Conservation (phyloP, 1,140 invertebrate genomes). For the Sminthurides bifidus region DNA sequence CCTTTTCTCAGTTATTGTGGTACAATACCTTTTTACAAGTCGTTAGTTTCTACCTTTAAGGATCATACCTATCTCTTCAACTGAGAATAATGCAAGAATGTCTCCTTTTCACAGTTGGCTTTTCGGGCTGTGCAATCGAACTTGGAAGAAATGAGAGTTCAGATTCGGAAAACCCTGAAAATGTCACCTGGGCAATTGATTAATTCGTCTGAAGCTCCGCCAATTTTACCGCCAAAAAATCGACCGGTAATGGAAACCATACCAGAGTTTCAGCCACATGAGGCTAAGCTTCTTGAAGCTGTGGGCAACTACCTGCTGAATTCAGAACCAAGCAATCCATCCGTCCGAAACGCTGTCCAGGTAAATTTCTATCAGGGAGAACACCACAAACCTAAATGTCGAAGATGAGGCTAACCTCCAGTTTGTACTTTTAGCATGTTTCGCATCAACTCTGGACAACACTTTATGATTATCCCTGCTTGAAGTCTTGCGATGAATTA, state of each 20-base stretch:
- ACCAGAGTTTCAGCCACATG: background rate
- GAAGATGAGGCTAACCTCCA: too few species aligned
- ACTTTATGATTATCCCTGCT: constrained; percentile 60
- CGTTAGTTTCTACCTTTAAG: background rate
- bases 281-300: constrained; percentile 38
- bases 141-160: constrained; percentile 41
- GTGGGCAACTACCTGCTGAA: constrained; percentile 42
- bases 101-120: constrained; percentile 41
- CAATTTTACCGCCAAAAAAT: background rate
- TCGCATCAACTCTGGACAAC: constrained; percentile 53
- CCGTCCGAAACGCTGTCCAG: constrained; percentile 47
- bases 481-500: constrained; percentile 50
- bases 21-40: constrained; percentile 43
- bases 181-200: too few species aligned
- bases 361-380: constrained; percentile 37
- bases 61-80: background rate
- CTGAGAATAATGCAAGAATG: constrained; percentile 3
- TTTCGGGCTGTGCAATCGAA: constrained; percentile 46
- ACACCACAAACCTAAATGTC: background rate
- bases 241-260: background rate
- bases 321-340: constrained; percentile 44
- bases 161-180: background rate
- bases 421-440: constrained; percentile 44
- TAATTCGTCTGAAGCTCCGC: too few species aligned
- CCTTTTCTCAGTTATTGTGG: constrained; percentile 85